Evolutionary conservation across 2,113 vertebrate genomes (phyloP).

Genomic region (Scomber scombrus): DNA sequence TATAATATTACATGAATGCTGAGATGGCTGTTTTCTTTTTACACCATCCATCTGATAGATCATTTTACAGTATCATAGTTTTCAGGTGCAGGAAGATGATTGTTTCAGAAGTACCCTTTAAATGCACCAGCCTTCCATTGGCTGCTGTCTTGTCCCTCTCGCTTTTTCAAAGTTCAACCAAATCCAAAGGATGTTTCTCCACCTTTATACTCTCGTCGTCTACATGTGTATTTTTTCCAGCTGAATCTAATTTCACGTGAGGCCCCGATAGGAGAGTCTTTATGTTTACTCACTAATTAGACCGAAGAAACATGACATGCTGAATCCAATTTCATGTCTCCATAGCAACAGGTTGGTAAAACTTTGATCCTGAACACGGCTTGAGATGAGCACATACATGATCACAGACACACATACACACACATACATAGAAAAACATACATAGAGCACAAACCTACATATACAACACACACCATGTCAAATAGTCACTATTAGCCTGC

Average conservation of each 20-base stretch:
- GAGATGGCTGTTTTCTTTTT: no score
- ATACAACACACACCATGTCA: not conserved
- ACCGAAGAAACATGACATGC: constrained; percentile 15
- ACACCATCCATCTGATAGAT: no score
- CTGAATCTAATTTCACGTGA: not conserved
- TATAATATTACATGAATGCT: no score
- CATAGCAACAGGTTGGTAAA: constrained; percentile 58
- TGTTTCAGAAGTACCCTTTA: no score
- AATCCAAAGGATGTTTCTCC: not conserved
- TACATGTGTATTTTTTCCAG: not conserved
- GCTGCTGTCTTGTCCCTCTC: no score
- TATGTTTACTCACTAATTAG: constrained; percentile 34
- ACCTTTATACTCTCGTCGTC: not conserved
- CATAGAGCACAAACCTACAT: not conserved
- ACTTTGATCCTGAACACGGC: constrained; percentile 31
- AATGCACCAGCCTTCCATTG: no score
- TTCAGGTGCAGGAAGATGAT: no score
- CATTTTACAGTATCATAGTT: no score
- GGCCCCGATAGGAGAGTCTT: constrained; percentile 2
- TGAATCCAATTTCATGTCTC: constrained; percentile 41
- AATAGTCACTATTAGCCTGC: not conserved
- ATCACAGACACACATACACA: not conserved
- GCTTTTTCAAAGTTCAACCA: no score
- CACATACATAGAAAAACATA: not conserved
- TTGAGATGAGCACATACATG: constrained; percentile 15